phyloP scores from a whole-genome alignment of 2,888 invertebrate genomes.

The Tipula helvola region DNA sequence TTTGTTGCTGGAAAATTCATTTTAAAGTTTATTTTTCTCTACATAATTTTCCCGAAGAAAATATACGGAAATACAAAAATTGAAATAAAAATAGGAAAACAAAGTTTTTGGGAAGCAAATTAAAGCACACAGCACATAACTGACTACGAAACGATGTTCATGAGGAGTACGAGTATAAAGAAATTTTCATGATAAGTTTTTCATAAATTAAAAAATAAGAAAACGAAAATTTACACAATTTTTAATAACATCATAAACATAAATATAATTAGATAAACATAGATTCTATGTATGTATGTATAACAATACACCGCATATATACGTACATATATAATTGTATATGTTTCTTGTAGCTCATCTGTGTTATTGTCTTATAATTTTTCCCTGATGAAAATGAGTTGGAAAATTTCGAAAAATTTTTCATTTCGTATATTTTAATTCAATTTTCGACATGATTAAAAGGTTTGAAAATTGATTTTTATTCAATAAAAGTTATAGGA shows the following conservation, averaged over 20 bases:
- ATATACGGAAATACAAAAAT: neutral
- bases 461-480: neutral
- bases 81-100: neutral
- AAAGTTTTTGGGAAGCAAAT: neutral
- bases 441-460: neutral
- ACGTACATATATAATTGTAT: neutral
- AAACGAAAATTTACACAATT: neutral
- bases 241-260: neutral
- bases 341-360: neutral
- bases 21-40: neutral
- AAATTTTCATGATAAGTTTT: neutral
- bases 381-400: neutral
- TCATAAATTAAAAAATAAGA: neutral
- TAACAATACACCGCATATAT: neutral
- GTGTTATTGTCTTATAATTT: neutral
- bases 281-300: neutral
- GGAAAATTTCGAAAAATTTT: neutral
- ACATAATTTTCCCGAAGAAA: neutral
- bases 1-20: neutral
- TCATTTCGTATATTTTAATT: neutral
- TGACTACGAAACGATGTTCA: neutral
- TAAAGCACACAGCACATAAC: neutral
- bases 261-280: neutral
- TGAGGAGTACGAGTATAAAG: neutral
- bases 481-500: neutral